Conservation (phyloP, 1,140 invertebrate genomes). For the Conus ventricosus region DNA sequence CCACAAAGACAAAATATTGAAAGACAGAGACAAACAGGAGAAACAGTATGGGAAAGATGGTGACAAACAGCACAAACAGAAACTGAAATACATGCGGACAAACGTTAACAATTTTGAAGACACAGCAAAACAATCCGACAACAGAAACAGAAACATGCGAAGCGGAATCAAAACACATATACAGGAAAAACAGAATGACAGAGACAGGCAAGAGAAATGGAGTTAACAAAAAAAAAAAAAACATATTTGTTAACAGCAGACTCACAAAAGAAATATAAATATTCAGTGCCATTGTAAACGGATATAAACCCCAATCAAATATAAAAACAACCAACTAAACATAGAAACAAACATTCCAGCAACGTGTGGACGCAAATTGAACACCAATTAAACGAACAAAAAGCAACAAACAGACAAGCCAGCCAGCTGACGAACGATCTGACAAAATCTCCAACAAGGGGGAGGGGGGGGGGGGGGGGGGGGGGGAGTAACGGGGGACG, state of each 20-base stretch:
- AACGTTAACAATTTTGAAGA: neutral
- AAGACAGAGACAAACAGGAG: neutral
- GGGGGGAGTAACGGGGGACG: no score
- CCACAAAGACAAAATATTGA: neutral
- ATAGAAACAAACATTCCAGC: no score
- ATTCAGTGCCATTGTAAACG: no score
- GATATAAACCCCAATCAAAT: no score
- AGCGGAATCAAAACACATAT: neutral
- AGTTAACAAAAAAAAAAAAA: neutral
- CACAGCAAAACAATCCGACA: neutral
- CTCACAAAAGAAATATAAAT: no score
- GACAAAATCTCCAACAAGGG: neutral
- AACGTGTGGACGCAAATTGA: no score
- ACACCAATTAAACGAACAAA: neutral
- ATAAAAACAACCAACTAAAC: no score
- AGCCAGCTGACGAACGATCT: neutral
- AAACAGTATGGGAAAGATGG: neutral
- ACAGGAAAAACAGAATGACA: neutral
- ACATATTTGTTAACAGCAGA: neutral
- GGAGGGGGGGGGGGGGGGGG: no score
- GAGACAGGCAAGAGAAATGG: constrained; percentile 2
- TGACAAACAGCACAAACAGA: neutral
- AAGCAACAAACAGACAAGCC: neutral
- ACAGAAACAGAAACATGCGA: constrained; percentile 4
- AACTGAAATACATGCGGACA: neutral